Conservation (phyloP, 1,140 invertebrate genomes). For the Laupala kohalensis region DNA sequence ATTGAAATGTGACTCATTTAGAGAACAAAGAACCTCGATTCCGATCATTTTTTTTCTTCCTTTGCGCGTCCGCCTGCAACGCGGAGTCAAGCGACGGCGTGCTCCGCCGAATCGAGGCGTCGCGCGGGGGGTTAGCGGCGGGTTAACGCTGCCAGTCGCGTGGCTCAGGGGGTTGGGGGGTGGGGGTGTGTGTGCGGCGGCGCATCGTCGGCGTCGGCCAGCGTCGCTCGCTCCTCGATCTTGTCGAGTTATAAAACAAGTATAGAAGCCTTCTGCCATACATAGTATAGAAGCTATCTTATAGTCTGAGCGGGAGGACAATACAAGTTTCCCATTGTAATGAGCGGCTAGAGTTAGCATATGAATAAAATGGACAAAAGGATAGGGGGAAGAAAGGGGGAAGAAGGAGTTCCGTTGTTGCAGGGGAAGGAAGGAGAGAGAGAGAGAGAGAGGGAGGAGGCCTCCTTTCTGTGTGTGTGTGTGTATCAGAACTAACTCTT, state of each 20-base stretch:
- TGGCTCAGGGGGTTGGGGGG: neutral
- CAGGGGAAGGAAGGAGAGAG: neutral
- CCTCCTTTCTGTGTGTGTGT: neutral
- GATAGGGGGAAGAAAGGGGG: conserved; percentile 1
- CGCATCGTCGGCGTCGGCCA: neutral
- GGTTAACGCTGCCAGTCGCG: no score
- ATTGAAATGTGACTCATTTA: no score
- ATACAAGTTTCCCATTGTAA: conserved; percentile 14
- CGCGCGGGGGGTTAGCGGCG: no score
- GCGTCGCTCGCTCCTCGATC: conserved; percentile 3
- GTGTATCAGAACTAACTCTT: conserved; percentile 16
- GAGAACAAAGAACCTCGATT: no score
- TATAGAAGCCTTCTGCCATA: conserved; percentile 11
- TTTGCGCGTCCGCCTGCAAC: no score
- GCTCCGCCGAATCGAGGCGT: neutral
- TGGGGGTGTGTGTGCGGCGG: neutral
- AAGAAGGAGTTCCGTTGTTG: no score
- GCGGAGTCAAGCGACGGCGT: no score
- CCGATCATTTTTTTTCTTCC: no score
- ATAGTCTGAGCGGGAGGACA: conserved; percentile 10
- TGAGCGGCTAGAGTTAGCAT: conserved; percentile 15
- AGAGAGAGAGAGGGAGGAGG: conserved; percentile 2
- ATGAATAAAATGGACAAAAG: conserved; percentile 16
- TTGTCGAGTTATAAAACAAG: conserved; percentile 13
- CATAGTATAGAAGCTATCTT: conserved; percentile 12